Conservation (phyloP, 2,797 vertebrate genomes). For the Periophthalmus magnuspinnatus region DNA sequence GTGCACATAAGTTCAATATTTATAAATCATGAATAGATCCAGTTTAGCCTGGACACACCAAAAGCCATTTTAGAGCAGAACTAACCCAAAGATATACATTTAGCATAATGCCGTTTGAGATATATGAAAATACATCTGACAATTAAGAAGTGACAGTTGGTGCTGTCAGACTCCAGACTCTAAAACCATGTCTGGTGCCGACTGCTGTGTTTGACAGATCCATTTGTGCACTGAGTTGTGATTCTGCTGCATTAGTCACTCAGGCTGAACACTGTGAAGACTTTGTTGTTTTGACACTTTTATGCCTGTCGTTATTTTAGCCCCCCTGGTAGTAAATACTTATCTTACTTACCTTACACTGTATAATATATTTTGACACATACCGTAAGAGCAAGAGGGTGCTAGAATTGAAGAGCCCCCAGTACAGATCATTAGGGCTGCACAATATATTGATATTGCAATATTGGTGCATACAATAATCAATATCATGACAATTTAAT, state of each 20-base stretch:
- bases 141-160: slow-evolving; percentile 8
- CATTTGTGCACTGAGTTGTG: slow-evolving; percentile 1
- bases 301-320: neutral
- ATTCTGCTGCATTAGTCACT: slow-evolving; percentile 8
- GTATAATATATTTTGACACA: too few species aligned
- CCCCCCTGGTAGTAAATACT: neutral
- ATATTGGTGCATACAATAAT: too few species aligned
- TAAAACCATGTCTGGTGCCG: slow-evolving; percentile 2
- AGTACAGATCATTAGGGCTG: neutral
- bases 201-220: slow-evolving; percentile 4
- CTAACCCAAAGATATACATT: neutral
- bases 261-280: neutral
- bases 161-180: slow-evolving; percentile 4
- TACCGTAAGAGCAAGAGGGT: neutral
- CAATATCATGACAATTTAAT: too few species aligned
- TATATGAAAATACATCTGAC: neutral
- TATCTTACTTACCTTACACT: too few species aligned
- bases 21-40: too few species aligned
- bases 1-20: too few species aligned
- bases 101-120: neutral
- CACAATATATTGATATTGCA: too few species aligned
- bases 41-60: neutral
- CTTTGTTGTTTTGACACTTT: slow-evolving; percentile 3
- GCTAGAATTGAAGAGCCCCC: neutral
- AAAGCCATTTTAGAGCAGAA: neutral